Evolutionary conservation across 2,113 vertebrate genomes (phyloP), one percentile per base, ranked within the genome.

Genomic region (Pampusana beccarii): DNA sequence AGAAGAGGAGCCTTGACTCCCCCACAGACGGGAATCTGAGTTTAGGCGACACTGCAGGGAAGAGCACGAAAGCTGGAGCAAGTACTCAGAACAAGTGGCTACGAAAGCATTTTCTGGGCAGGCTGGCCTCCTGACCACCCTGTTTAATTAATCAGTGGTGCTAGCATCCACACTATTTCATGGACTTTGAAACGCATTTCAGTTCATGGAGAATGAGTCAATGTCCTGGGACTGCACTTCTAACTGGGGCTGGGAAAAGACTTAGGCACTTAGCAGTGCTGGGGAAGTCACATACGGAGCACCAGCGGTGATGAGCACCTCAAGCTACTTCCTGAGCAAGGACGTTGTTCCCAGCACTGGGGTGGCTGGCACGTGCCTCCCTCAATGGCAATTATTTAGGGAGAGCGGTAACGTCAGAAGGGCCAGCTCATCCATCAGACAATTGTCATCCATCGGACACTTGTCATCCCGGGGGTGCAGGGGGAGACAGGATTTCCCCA

Each of bases 391-490:
- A 12, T 69, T 44, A 44, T 34, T 60, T 24, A 50, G 48, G 64
- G 67, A 92, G 60, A 53, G 0, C 23, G 33, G 44, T 33, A 16
- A 56, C n/a, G 57, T 11, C 29, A 67, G 92, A 70, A 94, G 73
- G 73, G 80, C 70, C 80, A 93, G 65, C 57, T 81, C 95, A 91
- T 74, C 86, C 83, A 62, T 44, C 13, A 24, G 80, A 91, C 62
- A 61, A 44, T 18, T 16, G 58, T 24, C 34, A 34, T 94, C 57
- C 83, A 62, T 44, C 13, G 26, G 80, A 91, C 62, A 61, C 50
- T 18, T 16, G 58, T 24, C 34, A 34, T 94, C 57, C 69, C 70
- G 38, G 16, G 15, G 51, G 34, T 20, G 23, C 72, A 31, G 48
- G 3, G 3, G 61, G 78, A 70, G 46, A 64, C 89, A 89, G 83